Evolutionary conservation across 2,888 invertebrate species (phyloP).

Genomic region (Melieria omissa): DNA sequence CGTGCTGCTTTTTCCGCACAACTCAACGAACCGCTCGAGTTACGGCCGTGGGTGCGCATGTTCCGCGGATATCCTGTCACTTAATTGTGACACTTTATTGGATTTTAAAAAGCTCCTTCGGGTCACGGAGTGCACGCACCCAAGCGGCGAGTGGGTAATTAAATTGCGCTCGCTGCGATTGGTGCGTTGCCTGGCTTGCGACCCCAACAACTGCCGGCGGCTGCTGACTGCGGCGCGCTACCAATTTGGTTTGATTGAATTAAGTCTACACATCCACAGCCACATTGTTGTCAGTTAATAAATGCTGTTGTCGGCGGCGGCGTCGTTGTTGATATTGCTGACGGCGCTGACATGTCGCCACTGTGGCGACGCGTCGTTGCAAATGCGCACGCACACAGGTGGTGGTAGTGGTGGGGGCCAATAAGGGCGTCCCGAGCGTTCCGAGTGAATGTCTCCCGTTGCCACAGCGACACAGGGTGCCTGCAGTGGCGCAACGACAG

Average conservation of each 20-base stretch:
- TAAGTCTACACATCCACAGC: constrained; percentile 42
- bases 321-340: constrained; percentile 37
- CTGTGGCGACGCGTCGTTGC: constrained; percentile 31
- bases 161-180: constrained; percentile 52
- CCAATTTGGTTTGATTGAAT: constrained; percentile 56
- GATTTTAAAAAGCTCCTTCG: constrained; percentile 35
- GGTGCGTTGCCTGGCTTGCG: constrained; percentile 29
- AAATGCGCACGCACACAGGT: neutral
- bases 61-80: constrained; percentile 27
- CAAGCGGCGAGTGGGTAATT: constrained; percentile 49
- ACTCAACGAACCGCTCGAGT: neutral
- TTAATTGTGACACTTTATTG: constrained; percentile 42
- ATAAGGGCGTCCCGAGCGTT: too few relatives aligned
- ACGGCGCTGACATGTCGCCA: constrained; percentile 43
- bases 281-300: constrained; percentile 49
- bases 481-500: constrained; percentile 38
- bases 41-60: neutral
- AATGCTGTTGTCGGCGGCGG: constrained; percentile 38
- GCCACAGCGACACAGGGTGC: constrained; percentile 50
- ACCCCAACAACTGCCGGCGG: constrained; percentile 18
- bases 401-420: too few relatives aligned
- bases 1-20: neutral
- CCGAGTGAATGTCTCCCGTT: constrained; percentile 41
- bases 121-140: neutral
- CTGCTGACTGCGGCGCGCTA: constrained; percentile 1